Base-by-base conservation (phyloP, 1,140 invertebrate genomes). In the Gonatopus flavifemur region DNA sequence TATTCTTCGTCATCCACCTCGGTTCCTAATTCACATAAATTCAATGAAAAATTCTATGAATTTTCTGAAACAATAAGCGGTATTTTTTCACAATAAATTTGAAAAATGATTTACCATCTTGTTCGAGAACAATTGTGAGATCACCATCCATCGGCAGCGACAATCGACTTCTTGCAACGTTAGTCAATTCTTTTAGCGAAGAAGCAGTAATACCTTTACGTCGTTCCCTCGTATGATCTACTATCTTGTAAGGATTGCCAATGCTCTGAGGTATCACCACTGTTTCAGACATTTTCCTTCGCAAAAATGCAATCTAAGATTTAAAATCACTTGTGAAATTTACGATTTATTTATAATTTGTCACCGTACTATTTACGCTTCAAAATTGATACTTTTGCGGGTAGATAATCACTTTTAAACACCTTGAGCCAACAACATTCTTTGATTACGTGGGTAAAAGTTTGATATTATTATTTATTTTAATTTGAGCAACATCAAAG, bases 1-100 rank as follows among this genome's bases (percentile, higher is more conserved):
- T 92, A 93, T 67, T 92, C 90, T 70, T 93, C 89, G 64, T 91
- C 90, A 58, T 93, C 91, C 25, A 93, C 88, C 80, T 93, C 91
- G 1, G 91, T 93, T 15, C 88, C 76, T 78, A 30, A 20, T 64
- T 52, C 7, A n/a, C n/a, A n/a, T n/a, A n/a, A n/a, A n/a, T 22
- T 7, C 20, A 42, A 33, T 44, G 21, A 31, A 31, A 35, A 33
- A 30, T 15, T 38, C 16, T 31, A 32, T 45, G 32, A n/a, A n/a
- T n/a, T n/a, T n/a, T n/a, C n/a, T n/a, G n/a, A n/a, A n/a, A n/a
- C n/a, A n/a, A n/a, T n/a, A n/a, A n/a, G n/a, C n/a, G n/a, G n/a
- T n/a, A n/a, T n/a, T n/a, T n/a, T n/a, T n/a, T n/a, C n/a, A n/a
- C n/a, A n/a, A n/a, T n/a, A n/a, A n/a, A n/a, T n/a, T n/a, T n/a